A percentile compares a stretch with the other conserved stretches of the same genome.
These are phyloP conservation scores for Drosophila pegasa DNA, from an alignment of 2,888 invertebrate genomes.

Conservation along the genomic window DNA sequence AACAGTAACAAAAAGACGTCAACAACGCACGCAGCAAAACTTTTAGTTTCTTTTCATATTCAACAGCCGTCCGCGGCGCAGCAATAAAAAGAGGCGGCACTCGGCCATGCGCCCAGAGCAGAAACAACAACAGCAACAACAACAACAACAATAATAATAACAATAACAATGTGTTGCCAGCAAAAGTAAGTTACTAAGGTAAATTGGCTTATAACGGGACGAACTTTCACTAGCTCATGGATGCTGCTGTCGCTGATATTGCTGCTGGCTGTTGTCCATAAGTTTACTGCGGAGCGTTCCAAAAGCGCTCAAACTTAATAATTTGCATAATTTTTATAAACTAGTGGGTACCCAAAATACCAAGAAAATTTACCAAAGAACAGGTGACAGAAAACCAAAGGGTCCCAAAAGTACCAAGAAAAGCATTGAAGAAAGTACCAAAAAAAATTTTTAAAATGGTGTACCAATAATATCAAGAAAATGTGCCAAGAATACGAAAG, in stretches of 20 bases:
- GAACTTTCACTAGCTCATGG: slow-evolving; percentile 69
- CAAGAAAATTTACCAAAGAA: not conserved
- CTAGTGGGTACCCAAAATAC: not conserved
- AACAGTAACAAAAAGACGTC: slow-evolving; percentile 21
- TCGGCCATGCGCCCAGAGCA: slow-evolving; percentile 54
- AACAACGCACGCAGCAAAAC: slow-evolving; percentile 49
- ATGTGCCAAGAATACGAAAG: not conserved
- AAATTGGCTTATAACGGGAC: slow-evolving; percentile 76
- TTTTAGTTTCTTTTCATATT: slow-evolving; percentile 72
- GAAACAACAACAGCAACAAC: slow-evolving; percentile 18
- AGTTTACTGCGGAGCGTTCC: slow-evolving; percentile 46
- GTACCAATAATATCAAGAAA: not conserved
- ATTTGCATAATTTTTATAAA: slow-evolving; percentile 51
- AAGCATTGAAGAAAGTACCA: not conserved
- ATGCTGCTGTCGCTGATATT: slow-evolving; percentile 28
- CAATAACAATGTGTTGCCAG: slow-evolving; percentile 37
- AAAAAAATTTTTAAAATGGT: too few relatives aligned
- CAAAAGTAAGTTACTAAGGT: slow-evolving; percentile 77
- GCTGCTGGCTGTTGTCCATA: slow-evolving; percentile 22
- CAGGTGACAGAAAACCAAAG: not conserved
- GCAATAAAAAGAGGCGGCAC: slow-evolving; percentile 49
- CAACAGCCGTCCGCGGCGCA: slow-evolving; percentile 8
- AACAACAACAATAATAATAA: slow-evolving; percentile 28
- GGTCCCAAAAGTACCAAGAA: not conserved
- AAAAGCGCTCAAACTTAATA: slow-evolving; percentile 21